Evolutionary conservation across 2,797 vertebrate genomes (phyloP).

Genomic region (Fistularia tabacaria): DNA sequence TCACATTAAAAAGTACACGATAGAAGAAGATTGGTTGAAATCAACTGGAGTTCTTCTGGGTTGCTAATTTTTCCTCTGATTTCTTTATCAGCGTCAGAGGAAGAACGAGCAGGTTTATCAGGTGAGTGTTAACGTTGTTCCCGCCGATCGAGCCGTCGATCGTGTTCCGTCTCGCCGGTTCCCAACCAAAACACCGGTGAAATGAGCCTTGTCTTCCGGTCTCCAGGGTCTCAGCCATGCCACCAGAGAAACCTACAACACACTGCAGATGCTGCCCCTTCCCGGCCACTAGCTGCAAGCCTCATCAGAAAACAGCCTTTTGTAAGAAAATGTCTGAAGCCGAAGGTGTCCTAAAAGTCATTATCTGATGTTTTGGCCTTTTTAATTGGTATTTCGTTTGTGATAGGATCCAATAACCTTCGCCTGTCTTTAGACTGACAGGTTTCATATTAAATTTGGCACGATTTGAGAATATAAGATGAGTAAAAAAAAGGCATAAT

Average conservation of each 20-base stretch:
- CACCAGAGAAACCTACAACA: conserved; percentile 85
- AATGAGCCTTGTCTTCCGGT: not conserved
- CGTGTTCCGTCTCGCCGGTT: not conserved
- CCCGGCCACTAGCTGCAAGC: conserved; percentile 60
- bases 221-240: conserved; percentile 81
- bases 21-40: too few species aligned
- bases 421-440: too few species aligned
- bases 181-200: not conserved
- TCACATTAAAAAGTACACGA: too few species aligned
- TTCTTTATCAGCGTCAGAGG: conserved; percentile 51
- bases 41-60: too few species aligned
- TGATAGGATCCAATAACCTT: too few species aligned
- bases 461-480: too few species aligned
- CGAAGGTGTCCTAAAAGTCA: too few species aligned
- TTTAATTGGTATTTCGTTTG: too few species aligned
- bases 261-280: conserved; percentile 83
- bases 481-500: too few species aligned
- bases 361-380: too few species aligned
- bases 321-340: not conserved
- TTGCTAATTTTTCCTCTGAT: not conserved
- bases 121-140: conserved; percentile 39
- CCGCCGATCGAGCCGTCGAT: not conserved
- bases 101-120: conserved; percentile 67
- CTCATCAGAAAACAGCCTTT: not conserved
- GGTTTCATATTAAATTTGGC: too few species aligned